Percentiles rank a stretch among this genome's conserved stretches.
These are phyloP conservation scores for Acrocera orbiculus DNA, from an alignment of 2,888 invertebrate species.

Conservation along the genomic window DNA sequence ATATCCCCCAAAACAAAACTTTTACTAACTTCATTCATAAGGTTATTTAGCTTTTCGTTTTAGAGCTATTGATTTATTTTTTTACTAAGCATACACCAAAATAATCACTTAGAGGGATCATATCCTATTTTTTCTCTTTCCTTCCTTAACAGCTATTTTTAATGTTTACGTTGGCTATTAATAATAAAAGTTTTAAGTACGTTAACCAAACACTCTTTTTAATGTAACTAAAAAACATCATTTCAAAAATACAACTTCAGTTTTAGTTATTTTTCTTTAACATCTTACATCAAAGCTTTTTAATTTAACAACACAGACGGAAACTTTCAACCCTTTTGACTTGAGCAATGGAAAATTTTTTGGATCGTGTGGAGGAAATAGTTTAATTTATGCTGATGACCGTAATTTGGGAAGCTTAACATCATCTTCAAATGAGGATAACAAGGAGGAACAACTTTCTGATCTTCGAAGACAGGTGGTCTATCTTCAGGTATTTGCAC, in stretches of 20 bases:
- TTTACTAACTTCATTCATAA: no score
- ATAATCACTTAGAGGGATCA: no score
- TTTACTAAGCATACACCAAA: no score
- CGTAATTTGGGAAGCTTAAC: conserved; percentile 36
- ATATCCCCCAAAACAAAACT: no score
- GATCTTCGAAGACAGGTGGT: conserved; percentile 68
- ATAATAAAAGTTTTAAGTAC: no score
- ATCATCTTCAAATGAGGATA: conserved; percentile 32
- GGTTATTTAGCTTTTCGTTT: no score
- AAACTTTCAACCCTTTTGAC: conserved; percentile 79
- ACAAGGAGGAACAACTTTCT: conserved; percentile 50
- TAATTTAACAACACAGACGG: conserved; percentile 42
- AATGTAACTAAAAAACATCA: conserved; percentile 1
- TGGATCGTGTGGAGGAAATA: conserved; percentile 30
- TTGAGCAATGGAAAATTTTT: conserved; percentile 50
- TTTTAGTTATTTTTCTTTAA: conserved; percentile 3
- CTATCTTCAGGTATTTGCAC: conserved; percentile 51
- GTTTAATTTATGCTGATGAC: conserved; percentile 25
- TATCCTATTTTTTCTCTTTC: no score
- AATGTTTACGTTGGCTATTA: no score
- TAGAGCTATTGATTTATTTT: no score
- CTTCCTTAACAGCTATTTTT: no score
- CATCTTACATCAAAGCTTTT: no score
- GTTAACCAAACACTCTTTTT: no score
- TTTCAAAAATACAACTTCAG: not conserved